phyloP scores from a whole-genome alignment of 2,888 invertebrate species.

The Cryptus viduatorius region DNA sequence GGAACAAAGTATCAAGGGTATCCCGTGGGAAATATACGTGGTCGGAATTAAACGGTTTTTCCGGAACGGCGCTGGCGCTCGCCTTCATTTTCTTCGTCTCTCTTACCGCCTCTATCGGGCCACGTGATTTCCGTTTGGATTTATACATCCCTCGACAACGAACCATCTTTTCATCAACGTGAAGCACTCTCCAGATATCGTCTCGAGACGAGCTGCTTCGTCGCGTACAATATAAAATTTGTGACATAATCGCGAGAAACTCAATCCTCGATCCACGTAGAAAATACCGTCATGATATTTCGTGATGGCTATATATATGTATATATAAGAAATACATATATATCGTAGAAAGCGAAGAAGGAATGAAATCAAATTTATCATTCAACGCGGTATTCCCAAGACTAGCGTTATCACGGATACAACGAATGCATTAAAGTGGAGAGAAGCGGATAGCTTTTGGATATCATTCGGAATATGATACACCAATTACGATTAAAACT shows the following conservation, averaged over 20 bases:
- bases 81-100: constrained; percentile 29
- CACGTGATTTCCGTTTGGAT: constrained; percentile 54
- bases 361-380: constrained; percentile 1
- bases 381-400: constrained; percentile 2
- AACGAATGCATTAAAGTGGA: constrained; percentile 6
- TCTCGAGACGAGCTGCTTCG: constrained; percentile 32
- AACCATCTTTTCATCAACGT: constrained; percentile 60
- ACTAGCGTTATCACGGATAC: neutral
- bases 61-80: constrained; percentile 64
- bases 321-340: neutral
- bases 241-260: constrained; percentile 31
- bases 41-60: constrained; percentile 76
- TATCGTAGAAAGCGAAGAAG: constrained; percentile 6
- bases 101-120: constrained; percentile 27
- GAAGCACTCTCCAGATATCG: constrained; percentile 40
- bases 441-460: neutral
- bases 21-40: constrained; percentile 78
- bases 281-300: constrained; percentile 33
- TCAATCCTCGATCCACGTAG: constrained; percentile 19
- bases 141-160: constrained; percentile 63
- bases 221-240: constrained; percentile 33
- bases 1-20: constrained; percentile 71
- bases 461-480: neutral
- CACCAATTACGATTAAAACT: neutral
- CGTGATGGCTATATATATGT: neutral